A percentile compares a stretch with the other conserved stretches of the same genome.
Evolutionary conservation across 2,797 vertebrate genomes (phyloP).

Genomic region (Phoeniculus purpureus): DNA sequence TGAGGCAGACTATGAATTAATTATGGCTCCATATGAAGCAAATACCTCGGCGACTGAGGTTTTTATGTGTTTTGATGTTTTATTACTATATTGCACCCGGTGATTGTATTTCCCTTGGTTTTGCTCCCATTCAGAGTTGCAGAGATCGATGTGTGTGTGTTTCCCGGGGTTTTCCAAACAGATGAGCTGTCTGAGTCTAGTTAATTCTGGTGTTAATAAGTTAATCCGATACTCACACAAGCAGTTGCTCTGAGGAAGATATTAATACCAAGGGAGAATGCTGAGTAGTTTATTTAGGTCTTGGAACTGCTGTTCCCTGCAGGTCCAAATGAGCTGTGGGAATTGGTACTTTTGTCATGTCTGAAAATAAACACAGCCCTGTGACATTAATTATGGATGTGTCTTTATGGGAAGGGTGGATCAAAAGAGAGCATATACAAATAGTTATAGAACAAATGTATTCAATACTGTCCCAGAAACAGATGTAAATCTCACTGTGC

Average conservation of each 20-base stretch:
- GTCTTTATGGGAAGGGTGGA: constrained; percentile 7
- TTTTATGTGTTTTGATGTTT: constrained; percentile 53
- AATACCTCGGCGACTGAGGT: constrained; percentile 44
- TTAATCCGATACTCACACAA: constrained; percentile 13
- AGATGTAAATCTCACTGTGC: constrained; percentile 29
- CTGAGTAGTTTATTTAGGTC: neutral
- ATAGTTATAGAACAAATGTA: constrained; percentile 35
- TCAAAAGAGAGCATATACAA: constrained; percentile 37
- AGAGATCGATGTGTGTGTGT: constrained; percentile 16
- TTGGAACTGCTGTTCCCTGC: constrained; percentile 10
- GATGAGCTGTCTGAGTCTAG: neutral
- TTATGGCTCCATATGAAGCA: constrained; percentile 61
- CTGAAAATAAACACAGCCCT: constrained; percentile 27
- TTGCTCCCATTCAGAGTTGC: neutral
- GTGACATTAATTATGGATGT: constrained; percentile 47
- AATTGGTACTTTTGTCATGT: constrained; percentile 30
- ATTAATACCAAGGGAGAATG: neutral
- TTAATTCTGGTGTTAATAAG: constrained; percentile 9
- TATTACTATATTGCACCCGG: constrained; percentile 27
- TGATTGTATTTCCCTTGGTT: neutral
- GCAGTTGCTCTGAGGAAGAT: neutral
- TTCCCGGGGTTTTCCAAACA: constrained; percentile 33
- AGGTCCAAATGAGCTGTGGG: constrained; percentile 17
- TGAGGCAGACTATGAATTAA: constrained; percentile 69
- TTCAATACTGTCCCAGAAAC: constrained; percentile 22